Base-by-base conservation (phyloP, 2,113 vertebrate species). In the Heterotis niloticus region DNA sequence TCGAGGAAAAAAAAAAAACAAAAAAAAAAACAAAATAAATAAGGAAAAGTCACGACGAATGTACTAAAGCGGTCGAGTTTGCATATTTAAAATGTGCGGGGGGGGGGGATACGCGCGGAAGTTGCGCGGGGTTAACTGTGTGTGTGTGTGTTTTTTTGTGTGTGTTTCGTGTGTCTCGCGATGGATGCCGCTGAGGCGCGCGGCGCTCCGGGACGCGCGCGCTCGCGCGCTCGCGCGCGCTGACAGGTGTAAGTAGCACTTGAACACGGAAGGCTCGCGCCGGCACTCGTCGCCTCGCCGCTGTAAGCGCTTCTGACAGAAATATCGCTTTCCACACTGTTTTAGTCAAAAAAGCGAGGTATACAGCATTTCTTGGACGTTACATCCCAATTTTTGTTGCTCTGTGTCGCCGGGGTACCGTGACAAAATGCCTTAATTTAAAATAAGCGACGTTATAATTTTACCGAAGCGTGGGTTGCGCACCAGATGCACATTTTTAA, bases 1-100 rank as follows among this genome's bases (percentile, higher is more conserved):
- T 90, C 88, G 82, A 87, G 87, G 89, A 80, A 71, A 88, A 86
- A n/a, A n/a, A n/a, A n/a, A n/a, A n/a, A n/a, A n/a, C n/a, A n/a
- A n/a, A n/a, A n/a, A n/a, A n/a, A n/a, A n/a, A n/a, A n/a, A n/a
- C n/a, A n/a, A n/a, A 44, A 24, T 70, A 70, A 34, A 70, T 44
- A 52, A 14, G 20, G 59, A 62, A n/a, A 14, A 62, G 81, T 81
- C 82, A 83, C 80, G 75, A 78, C 82, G 78, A 14, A 62, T 62
- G 59, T 44, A 73, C 23, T n/a, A 62, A 62, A 14, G 20, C 20
- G 59, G 12, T 1, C 14, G 59, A 62, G 34, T 72, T 72, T 56
- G 51, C 70, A 56, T 72, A 72, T 72, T 72, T 56, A 52, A 72
- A 20, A 56, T 56, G 18, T 72, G 51, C n/a, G 10, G n/a, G 54